Base-by-base conservation (phyloP, 2,797 vertebrate genomes). In the Simalia tracyae region DNA sequence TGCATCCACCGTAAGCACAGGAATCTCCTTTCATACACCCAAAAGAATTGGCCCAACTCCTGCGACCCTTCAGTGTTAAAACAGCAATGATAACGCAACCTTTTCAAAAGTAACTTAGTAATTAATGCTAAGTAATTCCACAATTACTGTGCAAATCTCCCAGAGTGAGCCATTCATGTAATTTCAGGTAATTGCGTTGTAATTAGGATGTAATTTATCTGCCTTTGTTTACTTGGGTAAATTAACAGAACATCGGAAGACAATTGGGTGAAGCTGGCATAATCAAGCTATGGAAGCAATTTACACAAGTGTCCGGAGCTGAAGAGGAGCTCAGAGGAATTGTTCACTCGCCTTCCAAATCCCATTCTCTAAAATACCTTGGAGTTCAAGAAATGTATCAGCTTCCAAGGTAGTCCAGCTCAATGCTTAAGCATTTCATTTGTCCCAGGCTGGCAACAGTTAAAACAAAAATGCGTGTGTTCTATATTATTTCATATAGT, bases 101-200 rank as follows among this genome's bases (percentile, higher is more conserved):
- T 89, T 89, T 94, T 8, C 26, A 66, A 90, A 94, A 17, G 7
- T 59, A 91, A 89, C 64, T 95, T 92, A 50, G 36, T 94, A 87
- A 61, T 26, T 81, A 56, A 84, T 28, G 84, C 64, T 64, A 31
- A 93, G 42, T 7, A 63, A 68, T 17, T 61, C 92, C 60, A 61
- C 0, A 0, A 31, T 64, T 95, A 92, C 84, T 84, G 90, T 26
- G 90, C 0, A 81, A 84, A 56, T 86, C 42, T 93, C 92, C 46
- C 56, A 86, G 54, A 93, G 90, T 1, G 22, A 84, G 89, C 89
- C 94, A 90, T 56, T 91, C 63, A 91, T 88, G 59, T 85, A 95
- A 93, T 24, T 60, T 46, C 9, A 90, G 63, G 46, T 85, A 95
- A 93, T 14, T 64, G 60, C 36, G n/a, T 36, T 86, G 28, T 84